A percentile compares a stretch with the other conserved stretches of the same genome.
Conservation (phyloP, 2,113 vertebrate genomes). For the Odontesthes bonariensis region DNA sequence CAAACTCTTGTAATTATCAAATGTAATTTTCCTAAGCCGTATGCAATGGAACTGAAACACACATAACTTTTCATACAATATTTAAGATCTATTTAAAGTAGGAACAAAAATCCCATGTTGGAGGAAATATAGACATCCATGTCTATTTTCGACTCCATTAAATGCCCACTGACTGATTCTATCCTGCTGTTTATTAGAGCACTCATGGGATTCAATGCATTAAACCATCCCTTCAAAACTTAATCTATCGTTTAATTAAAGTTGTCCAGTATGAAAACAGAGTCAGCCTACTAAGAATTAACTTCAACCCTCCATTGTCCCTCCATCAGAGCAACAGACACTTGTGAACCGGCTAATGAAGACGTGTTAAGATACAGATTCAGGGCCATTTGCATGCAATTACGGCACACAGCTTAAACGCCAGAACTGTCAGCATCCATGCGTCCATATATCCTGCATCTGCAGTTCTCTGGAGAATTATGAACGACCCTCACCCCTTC, state of each 20-base stretch:
- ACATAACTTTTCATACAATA: background rate
- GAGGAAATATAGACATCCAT: conserved; percentile 53
- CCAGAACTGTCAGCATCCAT: conserved; percentile 82
- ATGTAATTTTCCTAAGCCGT: background rate
- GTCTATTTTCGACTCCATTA: conserved; percentile 87
- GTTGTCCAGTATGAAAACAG: conserved; percentile 90
- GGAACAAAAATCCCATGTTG: background rate
- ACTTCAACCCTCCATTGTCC: conserved; percentile 84
- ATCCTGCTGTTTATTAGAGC: conserved; percentile 89
- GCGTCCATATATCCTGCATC: conserved; percentile 83
- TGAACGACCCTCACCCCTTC: background rate
- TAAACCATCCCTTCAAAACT: conserved; percentile 87
- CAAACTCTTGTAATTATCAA: conserved; percentile 16
- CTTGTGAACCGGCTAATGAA: conserved; percentile 73
- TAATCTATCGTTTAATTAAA: conserved; percentile 97
- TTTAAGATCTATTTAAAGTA: conserved; percentile 23
- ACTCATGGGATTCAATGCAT: conserved; percentile 88
- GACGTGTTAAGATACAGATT: conserved; percentile 82
- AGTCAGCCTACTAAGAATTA: conserved; percentile 84
- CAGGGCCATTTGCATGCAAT: conserved; percentile 82
- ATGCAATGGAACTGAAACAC: background rate
- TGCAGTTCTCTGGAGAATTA: conserved; percentile 86
- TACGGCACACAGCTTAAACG: conserved; percentile 79
- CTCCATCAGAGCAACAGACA: conserved; percentile 72
- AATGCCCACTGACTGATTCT: conserved; percentile 89